Conservation (phyloP, 1,140 invertebrate species). For the Drosophila tsacasi region DNA sequence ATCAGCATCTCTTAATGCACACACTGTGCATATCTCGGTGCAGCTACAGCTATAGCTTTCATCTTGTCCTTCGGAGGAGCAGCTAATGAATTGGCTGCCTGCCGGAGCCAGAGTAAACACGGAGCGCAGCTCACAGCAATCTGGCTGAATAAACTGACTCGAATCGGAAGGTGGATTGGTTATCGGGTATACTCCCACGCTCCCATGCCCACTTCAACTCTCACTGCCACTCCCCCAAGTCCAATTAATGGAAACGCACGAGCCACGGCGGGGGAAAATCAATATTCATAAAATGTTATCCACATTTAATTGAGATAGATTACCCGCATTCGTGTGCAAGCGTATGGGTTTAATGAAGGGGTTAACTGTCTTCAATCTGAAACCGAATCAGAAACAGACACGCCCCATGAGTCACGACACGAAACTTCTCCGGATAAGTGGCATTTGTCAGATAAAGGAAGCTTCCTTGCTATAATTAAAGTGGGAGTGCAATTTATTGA, state of each 20-base stretch:
- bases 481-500: background rate
- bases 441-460: slow-evolving; percentile 5
- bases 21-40: slow-evolving; percentile 9
- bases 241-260: slow-evolving; percentile 33
- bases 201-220: background rate
- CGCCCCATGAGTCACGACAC: background rate
- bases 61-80: slow-evolving; percentile 23
- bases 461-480: background rate
- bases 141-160: slow-evolving; percentile 36
- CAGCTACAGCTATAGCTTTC: slow-evolving; percentile 15
- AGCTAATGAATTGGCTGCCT: slow-evolving; percentile 38
- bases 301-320: slow-evolving; percentile 71
- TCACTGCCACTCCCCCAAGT: slow-evolving; percentile 2
- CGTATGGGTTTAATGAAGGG: slow-evolving; percentile 16
- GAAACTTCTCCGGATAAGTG: background rate
- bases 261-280: slow-evolving; percentile 46
- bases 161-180: slow-evolving; percentile 37
- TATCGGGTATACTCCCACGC: slow-evolving; percentile 21
- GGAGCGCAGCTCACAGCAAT: slow-evolving; percentile 28
- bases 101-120: slow-evolving; percentile 46
- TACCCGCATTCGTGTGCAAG: slow-evolving; percentile 23
- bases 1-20: slow-evolving; percentile 32
- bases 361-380: slow-evolving; percentile 1
- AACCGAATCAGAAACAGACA: background rate
- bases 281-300: slow-evolving; percentile 75